A percentile compares a stretch with the other conserved stretches of the same genome.
These are phyloP conservation scores for Phoeniculus purpureus DNA, from an alignment of 2,797 vertebrate species.

Conservation along the genomic window DNA sequence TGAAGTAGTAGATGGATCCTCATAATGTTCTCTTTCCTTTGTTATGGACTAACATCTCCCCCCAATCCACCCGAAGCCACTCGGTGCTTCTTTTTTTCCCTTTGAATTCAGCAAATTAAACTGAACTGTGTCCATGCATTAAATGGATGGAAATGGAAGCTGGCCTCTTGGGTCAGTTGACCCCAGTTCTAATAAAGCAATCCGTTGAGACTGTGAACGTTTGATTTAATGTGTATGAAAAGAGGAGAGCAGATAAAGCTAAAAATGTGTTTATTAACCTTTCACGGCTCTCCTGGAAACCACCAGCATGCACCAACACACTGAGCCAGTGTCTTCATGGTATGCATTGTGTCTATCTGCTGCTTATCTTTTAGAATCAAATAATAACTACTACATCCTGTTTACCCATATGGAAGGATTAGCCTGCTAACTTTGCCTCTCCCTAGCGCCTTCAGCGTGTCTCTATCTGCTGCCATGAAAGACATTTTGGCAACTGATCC, in stretches of 20 bases:
- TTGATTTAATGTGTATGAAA: conserved; percentile 81
- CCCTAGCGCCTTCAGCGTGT: background rate
- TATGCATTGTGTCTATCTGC: conserved; percentile 69
- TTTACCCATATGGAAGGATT: conserved; percentile 45
- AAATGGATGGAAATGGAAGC: conserved; percentile 77
- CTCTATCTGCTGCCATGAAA: background rate
- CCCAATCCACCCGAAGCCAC: background rate
- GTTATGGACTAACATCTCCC: conserved; percentile 22
- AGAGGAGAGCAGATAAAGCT: conserved; percentile 79
- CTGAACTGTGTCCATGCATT: conserved; percentile 73
- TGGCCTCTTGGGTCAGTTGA: conserved; percentile 75
- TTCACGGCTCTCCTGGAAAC: conserved; percentile 79
- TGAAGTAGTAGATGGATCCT: conserved; percentile 18
- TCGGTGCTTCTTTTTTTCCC: conserved; percentile 13
- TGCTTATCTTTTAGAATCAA: conserved; percentile 60
- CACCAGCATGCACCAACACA: conserved; percentile 85
- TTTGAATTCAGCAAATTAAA: conserved; percentile 78
- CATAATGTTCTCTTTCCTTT: conserved; percentile 30
- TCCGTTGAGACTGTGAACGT: conserved; percentile 77
- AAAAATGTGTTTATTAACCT: conserved; percentile 90
- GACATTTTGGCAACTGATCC: background rate
- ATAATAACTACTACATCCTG: conserved; percentile 51
- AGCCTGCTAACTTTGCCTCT: conserved; percentile 40
- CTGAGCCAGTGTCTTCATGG: conserved; percentile 85
- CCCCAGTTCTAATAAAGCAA: conserved; percentile 76